Conservation (phyloP, 2,113 vertebrate genomes). For the Neodon shergylaensis region DNA sequence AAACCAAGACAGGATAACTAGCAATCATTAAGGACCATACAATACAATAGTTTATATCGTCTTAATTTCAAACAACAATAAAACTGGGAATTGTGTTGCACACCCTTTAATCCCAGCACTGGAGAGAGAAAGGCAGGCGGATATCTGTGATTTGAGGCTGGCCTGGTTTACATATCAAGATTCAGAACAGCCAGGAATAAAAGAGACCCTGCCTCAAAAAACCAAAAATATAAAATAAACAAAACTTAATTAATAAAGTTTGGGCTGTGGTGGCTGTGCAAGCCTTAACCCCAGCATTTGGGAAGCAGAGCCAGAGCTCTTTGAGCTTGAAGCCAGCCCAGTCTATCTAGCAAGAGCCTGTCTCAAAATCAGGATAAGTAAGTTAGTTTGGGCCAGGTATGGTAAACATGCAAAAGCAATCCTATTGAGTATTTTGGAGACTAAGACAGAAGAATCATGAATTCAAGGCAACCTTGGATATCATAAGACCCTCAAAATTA, state of each 20-base stretch:
- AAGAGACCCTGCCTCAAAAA: neutral
- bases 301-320: neutral
- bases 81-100: neutral
- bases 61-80: constrained; percentile 34
- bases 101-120: neutral
- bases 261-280: neutral
- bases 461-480: neutral
- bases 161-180: neutral
- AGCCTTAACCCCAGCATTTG: neutral
- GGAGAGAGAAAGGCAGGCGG: too few species aligned
- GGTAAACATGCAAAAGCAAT: neutral
- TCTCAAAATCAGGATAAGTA: neutral
- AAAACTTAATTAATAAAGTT: neutral
- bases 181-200: neutral
- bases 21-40: constrained; percentile 6
- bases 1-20: constrained; percentile 20
- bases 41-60: constrained; percentile 48
- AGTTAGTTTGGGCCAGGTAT: neutral
- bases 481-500: neutral
- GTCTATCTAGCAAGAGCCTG: neutral
- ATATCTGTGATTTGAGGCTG: neutral
- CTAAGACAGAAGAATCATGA: neutral
- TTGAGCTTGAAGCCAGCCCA: neutral
- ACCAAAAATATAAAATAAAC: neutral
- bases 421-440: neutral